Evolutionary conservation across 2,113 vertebrate genomes (phyloP), one percentile per base, ranked within the genome.

Genomic region (Hirundichthys speculiger): DNA sequence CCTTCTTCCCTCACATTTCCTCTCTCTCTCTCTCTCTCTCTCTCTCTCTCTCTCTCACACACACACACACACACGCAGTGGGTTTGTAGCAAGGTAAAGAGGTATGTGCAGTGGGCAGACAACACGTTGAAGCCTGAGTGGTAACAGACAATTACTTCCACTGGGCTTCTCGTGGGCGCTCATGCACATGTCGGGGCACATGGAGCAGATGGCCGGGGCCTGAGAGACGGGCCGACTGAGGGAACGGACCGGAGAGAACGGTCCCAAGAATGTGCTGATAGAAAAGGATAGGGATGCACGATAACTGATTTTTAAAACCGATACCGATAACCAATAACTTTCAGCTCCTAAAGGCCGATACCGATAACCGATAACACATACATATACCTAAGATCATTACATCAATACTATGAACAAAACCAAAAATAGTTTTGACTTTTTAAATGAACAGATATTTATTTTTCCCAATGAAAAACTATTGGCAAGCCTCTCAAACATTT

Each of bases 61-160:
- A 64, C 54, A 48, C 61, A 30, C 56, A 51, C 47, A 30, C 59
- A 57, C 51, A 57, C 73, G 45, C 19, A 24, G 12, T 42, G 62
- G 62, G 48, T 80, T 75, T 61, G 73, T 54, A 63, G 60, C 40
- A 38, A 75, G 73, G 77, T 75, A 69, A 69, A 85, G 77, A 75
- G 82, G 70, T 81, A 82, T 74, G 73, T 74, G 85, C 83, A 82
- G 73, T 73, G 81, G 84, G 79, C 77, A 87, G 83, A 79, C 80
- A 82, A 79, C 81, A 86, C 79, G 86, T 83, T 88, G 78, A 76
- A 80, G 83, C 83, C 75, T 81, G 86, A 88, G 82, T 64, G 83
- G 81, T 82, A 88, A 84, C 87, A 76, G 84, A 87, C 66, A 53
- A 85, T 86, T 88, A 84, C 80, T 82, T 91, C 88, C 82, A 83